Evolutionary conservation across 1,140 invertebrate genomes (phyloP).

Genomic region (Arctopsyche grandis): DNA sequence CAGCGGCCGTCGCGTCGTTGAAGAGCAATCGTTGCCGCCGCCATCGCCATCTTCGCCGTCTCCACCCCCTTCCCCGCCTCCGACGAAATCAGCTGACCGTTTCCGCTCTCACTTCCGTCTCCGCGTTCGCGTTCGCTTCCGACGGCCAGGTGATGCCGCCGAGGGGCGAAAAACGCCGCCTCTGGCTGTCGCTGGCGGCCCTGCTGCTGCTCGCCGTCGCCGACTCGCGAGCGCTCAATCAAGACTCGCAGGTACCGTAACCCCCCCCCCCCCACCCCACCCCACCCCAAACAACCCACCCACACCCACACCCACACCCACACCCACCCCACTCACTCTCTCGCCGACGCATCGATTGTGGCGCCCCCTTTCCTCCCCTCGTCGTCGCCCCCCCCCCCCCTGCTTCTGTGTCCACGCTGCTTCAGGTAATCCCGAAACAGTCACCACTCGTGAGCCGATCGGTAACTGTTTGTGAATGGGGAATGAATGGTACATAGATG

Average conservation of each 20-base stretch:
- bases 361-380: not conserved
- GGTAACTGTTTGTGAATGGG: too few species aligned
- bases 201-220: not conserved
- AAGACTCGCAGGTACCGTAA: not conserved
- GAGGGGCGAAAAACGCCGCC: not conserved
- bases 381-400: not conserved
- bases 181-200: not conserved
- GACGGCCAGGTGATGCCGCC: not conserved
- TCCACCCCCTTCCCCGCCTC: too few species aligned
- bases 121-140: not conserved
- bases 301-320: conserved; percentile 10
- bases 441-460: too few species aligned
- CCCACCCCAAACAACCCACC: not conserved
- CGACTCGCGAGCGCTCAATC: not conserved
- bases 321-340: too few species aligned
- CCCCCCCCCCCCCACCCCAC: not conserved
- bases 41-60: too few species aligned
- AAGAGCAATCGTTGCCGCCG: too few species aligned
- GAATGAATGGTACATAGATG: too few species aligned
- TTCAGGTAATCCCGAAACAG: too few species aligned
- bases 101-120: not conserved
- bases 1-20: not conserved
- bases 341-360: not conserved
- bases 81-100: too few species aligned
- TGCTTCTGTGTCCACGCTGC: not conserved